Evolutionary conservation across 2,113 vertebrate genomes (phyloP).

Genomic region (Bagarius yarrelli): DNA sequence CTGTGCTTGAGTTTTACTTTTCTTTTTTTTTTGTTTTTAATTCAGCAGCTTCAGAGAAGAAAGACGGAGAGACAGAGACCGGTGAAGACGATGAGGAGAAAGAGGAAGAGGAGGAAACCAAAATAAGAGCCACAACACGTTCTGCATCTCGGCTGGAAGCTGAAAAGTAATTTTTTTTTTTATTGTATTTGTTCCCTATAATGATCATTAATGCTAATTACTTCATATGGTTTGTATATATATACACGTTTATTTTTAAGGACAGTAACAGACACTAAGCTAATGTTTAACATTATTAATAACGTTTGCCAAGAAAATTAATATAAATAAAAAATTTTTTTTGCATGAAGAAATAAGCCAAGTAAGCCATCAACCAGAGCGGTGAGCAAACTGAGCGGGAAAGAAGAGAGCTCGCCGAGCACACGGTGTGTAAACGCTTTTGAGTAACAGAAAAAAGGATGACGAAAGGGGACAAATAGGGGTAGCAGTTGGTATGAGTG

Average conservation of each 20-base stretch:
- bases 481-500: not conserved
- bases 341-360: conserved; percentile 68
- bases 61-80: conserved; percentile 67
- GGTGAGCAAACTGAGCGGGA: conserved; percentile 65
- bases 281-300: too few relatives aligned
- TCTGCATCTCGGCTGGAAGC: conserved; percentile 84
- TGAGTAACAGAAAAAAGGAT: too few relatives aligned
- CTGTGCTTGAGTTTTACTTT: not conserved
- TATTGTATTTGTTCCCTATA: too few relatives aligned
- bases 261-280: too few relatives aligned
- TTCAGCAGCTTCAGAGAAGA: conserved; percentile 73
- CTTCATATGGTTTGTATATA: too few relatives aligned
- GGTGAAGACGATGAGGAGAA: conserved; percentile 70
- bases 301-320: too few relatives aligned
- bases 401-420: conserved; percentile 47
- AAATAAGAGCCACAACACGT: conserved; percentile 80
- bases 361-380: conserved; percentile 74
- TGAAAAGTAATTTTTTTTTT: conserved; percentile 73
- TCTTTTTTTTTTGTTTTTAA: conserved; percentile 36
- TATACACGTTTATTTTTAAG: too few relatives aligned
- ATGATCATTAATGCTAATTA: too few relatives aligned
- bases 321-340: not conserved
- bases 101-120: conserved; percentile 65
- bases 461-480: too few relatives aligned
- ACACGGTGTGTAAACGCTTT: conserved; percentile 42